Evolutionary conservation across 2,113 vertebrate genomes (phyloP), one percentile per base, ranked within the genome.

Genomic region (Equus quagga): DNA sequence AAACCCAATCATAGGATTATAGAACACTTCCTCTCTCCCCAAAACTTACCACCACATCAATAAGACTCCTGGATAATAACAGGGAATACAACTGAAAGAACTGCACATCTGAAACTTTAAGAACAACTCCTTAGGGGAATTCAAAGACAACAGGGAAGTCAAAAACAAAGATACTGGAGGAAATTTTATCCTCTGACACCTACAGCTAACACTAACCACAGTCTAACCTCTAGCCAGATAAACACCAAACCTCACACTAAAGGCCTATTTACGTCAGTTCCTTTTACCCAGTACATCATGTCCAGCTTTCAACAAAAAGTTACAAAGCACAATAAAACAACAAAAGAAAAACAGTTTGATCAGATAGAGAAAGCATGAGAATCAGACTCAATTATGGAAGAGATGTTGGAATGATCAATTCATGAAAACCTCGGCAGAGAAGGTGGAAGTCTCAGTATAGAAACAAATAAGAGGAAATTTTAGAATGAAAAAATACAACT

Each of bases 381-480:
- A 86, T 58, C 58, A 65, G 49, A 91, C 41, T 91, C 58, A 86
- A 9, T 51, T 83, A 90, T 73, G 81, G 73, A 65, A 80, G 56
- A 85, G n/a, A 67, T 79, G 44, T 56, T 64, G 33, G 14, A 80
- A 91, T 79, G 33, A 94, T 80, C 56, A 86, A 91, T n/a, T 90
- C 23, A 89, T 93, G 49, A 95, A 97, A 93, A 84, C 56, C 28
- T 80, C 46, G 80, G 36, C 33, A 80, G 15, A 96, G 76, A 73
- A 92, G 65, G 0, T 46, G 23, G 9, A 79, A 85, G 51, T 62
- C 36, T 91, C 31, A 84, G 23, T 26, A 89, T 58, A 87, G 51
- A 92, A 89, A 82, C 13, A 70, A 91, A 51, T 5, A 94, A 44
- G 83, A 81, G 17, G 17, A 94, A 73, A 96, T 75, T 94, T 83